phyloP scores from a whole-genome alignment of 2,888 invertebrate genomes.

The Eustalomyia histrio region DNA sequence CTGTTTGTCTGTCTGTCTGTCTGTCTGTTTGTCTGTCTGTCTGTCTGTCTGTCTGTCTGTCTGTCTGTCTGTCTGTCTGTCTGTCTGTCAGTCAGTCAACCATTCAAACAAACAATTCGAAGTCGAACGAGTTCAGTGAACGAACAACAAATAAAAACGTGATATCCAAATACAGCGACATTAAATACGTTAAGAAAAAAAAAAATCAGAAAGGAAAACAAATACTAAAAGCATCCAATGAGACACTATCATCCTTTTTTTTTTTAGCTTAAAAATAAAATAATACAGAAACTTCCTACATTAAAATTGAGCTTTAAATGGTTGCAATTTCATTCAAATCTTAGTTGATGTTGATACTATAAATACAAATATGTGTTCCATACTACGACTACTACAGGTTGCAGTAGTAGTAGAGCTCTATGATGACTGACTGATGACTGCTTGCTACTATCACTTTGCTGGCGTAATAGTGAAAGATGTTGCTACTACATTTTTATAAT shows the following conservation, averaged over 20 bases:
- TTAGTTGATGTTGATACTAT: conserved; percentile 40
- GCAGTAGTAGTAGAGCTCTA: conserved; percentile 16
- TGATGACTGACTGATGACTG: no score
- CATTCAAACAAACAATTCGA: conserved; percentile 20
- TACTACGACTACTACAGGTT: background rate
- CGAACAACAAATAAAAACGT: conserved; percentile 58
- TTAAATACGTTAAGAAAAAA: conserved; percentile 41
- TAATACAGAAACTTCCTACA: conserved; percentile 16
- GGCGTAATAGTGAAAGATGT: background rate
- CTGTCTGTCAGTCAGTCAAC: conserved; percentile 9
- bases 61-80: background rate
- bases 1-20: background rate
- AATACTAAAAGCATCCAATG: conserved; percentile 36
- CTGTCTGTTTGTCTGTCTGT: background rate
- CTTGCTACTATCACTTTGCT: conserved; percentile 16
- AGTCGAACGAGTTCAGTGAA: conserved; percentile 49
- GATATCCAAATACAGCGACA: conserved; percentile 51
- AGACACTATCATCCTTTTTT: conserved; percentile 33
- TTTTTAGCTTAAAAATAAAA: conserved; percentile 15
- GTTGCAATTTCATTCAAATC: conserved; percentile 55
- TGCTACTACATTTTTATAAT: conserved; percentile 13
- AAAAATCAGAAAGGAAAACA: conserved; percentile 37
- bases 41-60: background rate
- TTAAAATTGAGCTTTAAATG: conserved; percentile 42
- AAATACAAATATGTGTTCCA: conserved; percentile 37